Base-by-base conservation (phyloP, 2,113 vertebrate genomes). In the Peromyscus leucopus region DNA sequence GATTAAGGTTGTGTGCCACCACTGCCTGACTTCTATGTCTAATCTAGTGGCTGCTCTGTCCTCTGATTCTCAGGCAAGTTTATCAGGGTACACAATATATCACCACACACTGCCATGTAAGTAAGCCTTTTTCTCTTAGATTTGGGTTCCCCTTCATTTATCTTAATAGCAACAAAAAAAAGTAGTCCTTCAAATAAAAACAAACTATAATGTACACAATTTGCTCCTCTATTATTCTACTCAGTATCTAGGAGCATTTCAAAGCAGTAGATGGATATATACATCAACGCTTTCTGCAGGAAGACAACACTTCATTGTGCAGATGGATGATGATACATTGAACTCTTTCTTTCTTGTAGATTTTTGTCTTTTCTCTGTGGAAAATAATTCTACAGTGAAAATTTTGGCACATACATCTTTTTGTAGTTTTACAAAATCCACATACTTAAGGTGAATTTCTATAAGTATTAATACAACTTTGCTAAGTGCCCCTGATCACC, bases 311-410 rank as follows among this genome's bases (percentile, higher is more conserved):
- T 75, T 74, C 16, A 75, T 67, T 67, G 78, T 72, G 36, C n/a
- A 39, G 26, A 75, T 92, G 33, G 21, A 51, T n/a, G 24, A 76
- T 83, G 33, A 5, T 69, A 89, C 76, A 71, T 89, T 89, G 33
- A 57, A 57, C 75, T 91, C 51, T 69, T 61, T 83, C 59, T 78
- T 61, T 57, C 76, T 57, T 42, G 61, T 63, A 36, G 16, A 83
- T 76, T 83, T 74, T 42, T 76, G 48, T 17, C 39, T 83, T 24
- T 83, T 75, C 96, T 65, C 74, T 71, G 33, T 74, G 79, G 57
- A 67, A 96, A 86, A 80, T 79, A 94, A 31, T 46, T 88, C 28
- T 63, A 12, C 69, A 48, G 61, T 85, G 61, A 94, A 83, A 61
- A 91, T 36, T 5, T 57, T 42, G 31, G 1, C 91, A 61, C 26